Percentiles rank a stretch among this genome's conserved stretches.
Evolutionary conservation across 2,113 vertebrate genomes (phyloP).

Genomic region (Leptobrachium leishanense): DNA sequence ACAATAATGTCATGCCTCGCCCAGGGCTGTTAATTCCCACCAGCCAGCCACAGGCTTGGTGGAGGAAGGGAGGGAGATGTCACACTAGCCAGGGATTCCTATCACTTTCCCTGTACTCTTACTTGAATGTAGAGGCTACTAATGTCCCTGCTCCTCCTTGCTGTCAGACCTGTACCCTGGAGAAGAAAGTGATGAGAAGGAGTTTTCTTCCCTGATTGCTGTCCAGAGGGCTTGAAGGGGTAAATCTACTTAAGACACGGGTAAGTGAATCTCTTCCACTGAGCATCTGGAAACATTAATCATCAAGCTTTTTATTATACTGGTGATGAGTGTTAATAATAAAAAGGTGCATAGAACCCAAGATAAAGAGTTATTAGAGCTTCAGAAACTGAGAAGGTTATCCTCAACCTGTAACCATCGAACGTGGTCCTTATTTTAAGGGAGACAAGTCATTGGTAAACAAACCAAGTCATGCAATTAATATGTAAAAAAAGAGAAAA

Average conservation of each 20-base stretch:
- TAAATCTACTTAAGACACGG: constrained; percentile 1
- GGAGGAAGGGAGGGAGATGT: constrained; percentile 21
- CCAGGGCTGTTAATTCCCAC: constrained; percentile 29
- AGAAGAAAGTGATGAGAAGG: constrained; percentile 21
- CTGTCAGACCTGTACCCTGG: constrained; percentile 35
- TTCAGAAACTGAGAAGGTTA: no score
- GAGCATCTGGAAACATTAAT: not conserved
- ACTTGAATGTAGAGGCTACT: not conserved
- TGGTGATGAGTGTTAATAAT: not conserved
- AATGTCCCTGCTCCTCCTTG: constrained; percentile 5
- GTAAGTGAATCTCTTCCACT: constrained; percentile 10
- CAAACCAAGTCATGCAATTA: no score
- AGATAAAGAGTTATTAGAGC: no score
- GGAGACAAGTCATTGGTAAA: no score
- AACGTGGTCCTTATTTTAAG: no score
- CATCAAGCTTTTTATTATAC: not conserved
- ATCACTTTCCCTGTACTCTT: constrained; percentile 30
- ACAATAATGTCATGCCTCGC: constrained; percentile 32
- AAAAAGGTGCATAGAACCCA: not conserved
- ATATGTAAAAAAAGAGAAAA: no score
- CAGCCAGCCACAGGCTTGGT: constrained; percentile 17
- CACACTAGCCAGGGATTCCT: constrained; percentile 8
- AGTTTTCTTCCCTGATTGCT: constrained; percentile 14
- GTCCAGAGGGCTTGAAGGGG: not conserved
- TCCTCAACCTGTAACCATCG: no score